Conservation (phyloP, 92 coral and sea anemone genomes). For the Nematostella vectensis region DNA sequence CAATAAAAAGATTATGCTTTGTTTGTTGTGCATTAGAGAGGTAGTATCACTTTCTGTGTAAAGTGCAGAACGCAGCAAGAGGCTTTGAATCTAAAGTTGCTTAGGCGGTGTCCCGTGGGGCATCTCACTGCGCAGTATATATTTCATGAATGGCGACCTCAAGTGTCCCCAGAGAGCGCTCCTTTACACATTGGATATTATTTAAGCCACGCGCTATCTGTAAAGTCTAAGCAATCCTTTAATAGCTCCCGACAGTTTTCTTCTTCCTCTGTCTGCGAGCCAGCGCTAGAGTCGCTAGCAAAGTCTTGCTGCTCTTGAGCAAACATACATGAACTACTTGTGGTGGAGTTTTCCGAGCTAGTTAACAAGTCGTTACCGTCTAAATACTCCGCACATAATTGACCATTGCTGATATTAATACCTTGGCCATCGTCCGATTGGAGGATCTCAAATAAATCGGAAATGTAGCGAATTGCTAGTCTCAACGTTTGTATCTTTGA, state of each 20-base stretch:
- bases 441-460: constrained; percentile 57
- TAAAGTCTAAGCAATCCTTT: not conserved
- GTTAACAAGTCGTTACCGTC: not conserved
- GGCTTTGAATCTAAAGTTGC: not conserved
- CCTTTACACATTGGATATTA: too few species aligned
- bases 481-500: constrained; percentile 94
- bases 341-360: not conserved
- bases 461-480: constrained; percentile 81
- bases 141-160: constrained; percentile 1
- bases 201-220: too few species aligned
- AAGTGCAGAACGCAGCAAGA: not conserved
- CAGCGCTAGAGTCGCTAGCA: not conserved
- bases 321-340: not conserved
- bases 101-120: constrained; percentile 9
- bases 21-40: not conserved
- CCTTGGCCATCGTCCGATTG: constrained; percentile 34
- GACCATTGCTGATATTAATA: not conserved
- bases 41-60: not conserved
- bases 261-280: not conserved
- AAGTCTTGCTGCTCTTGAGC: not conserved
- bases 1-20: too few species aligned
- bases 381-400: not conserved
- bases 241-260: too few species aligned
- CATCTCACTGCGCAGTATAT: not conserved
- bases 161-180: not conserved